Percentiles rank a stretch among this genome's conserved stretches.
Evolutionary conservation across 2,888 invertebrate species (phyloP).

Genomic region (Campoplex capitator): DNA sequence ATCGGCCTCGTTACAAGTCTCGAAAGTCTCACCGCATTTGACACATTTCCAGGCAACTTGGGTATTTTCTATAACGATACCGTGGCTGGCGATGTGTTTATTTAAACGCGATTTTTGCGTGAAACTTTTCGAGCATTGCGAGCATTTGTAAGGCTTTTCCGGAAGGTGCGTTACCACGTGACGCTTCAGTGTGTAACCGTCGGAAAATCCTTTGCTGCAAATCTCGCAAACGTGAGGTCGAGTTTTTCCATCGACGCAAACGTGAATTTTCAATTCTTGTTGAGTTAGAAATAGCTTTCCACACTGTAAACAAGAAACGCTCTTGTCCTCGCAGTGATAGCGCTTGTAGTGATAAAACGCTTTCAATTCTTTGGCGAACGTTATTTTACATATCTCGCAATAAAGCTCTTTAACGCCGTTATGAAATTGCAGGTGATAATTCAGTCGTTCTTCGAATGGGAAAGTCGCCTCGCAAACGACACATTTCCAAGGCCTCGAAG

Average conservation of each 20-base stretch:
- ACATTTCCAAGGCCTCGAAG: conserved; percentile 76
- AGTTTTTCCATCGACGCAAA: conserved; percentile 77
- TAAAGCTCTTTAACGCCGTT: conserved; percentile 73
- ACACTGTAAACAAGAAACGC: conserved; percentile 78
- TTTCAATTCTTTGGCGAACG: conserved; percentile 77
- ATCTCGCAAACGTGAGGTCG: conserved; percentile 78
- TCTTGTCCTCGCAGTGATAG: conserved; percentile 75
- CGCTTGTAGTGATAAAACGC: conserved; percentile 78
- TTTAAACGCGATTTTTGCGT: conserved; percentile 79
- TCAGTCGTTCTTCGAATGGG: conserved; percentile 77
- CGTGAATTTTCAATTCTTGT: conserved; percentile 72
- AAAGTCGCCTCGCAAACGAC: conserved; percentile 73
- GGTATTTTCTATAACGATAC: conserved; percentile 74
- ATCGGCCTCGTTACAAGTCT: conserved; percentile 72
- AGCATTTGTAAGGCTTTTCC: conserved; percentile 78
- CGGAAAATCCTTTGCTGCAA: conserved; percentile 78
- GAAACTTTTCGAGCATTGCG: conserved; percentile 78
- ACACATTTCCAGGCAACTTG: conserved; percentile 78
- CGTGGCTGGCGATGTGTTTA: conserved; percentile 76
- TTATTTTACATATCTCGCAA: conserved; percentile 77
- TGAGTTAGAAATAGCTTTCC: conserved; percentile 77
- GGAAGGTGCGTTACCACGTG: conserved; percentile 79
- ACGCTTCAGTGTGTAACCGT: conserved; percentile 78
- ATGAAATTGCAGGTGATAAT: conserved; percentile 77
- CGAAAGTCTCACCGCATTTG: conserved; percentile 75